phyloP scores from a whole-genome alignment of 2,797 vertebrate species.

The Neosilurus mollespiculum region DNA sequence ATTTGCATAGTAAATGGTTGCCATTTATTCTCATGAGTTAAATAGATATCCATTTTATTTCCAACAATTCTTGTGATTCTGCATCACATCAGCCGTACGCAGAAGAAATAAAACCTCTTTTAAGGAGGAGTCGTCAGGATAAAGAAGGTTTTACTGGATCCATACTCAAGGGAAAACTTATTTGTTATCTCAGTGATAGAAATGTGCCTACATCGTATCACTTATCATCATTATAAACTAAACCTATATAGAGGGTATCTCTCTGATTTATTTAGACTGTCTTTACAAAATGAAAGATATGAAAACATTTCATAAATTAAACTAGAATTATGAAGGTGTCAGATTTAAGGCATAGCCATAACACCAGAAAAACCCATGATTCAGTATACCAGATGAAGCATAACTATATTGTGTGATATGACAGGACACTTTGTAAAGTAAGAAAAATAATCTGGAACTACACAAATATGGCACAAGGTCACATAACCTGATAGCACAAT shows the following conservation, averaged over 20 bases:
- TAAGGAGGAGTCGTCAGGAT: not conserved
- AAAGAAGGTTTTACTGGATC: not conserved
- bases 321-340: not conserved
- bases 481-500: constrained; percentile 11
- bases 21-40: constrained; percentile 35
- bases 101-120: constrained; percentile 19
- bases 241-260: not conserved
- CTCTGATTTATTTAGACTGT: not conserved
- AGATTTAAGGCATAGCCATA: constrained; percentile 42
- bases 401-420: not conserved
- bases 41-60: constrained; percentile 57
- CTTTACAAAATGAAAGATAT: not conserved
- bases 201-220: not conserved
- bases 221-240: constrained; percentile 9
- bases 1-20: constrained; percentile 84
- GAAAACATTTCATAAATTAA: not conserved
- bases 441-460: not conserved
- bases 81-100: constrained; percentile 70
- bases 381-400: not conserved
- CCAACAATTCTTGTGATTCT: constrained; percentile 82
- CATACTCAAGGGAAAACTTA: not conserved
- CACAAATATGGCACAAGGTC: not conserved
- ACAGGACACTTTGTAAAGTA: not conserved
- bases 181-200: not conserved
- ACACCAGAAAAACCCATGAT: not conserved